phyloP scores from a whole-genome alignment of 92 coral and sea anemone species.

The Umimayanthus kanabou region DNA sequence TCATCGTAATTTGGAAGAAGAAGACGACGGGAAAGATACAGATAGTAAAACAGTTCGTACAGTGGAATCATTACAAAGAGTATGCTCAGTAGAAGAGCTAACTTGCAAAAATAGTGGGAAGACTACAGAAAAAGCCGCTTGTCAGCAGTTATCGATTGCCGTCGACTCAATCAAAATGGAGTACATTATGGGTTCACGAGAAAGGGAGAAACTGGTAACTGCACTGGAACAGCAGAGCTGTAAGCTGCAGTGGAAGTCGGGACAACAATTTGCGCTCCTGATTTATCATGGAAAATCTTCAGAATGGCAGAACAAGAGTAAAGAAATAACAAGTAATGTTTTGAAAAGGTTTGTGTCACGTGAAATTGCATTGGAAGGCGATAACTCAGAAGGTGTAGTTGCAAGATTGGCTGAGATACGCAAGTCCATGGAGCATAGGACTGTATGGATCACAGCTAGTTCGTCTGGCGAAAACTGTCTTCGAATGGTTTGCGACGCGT shows the following conservation, averaged over 20 bases:
- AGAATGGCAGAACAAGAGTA: conserved; percentile 48
- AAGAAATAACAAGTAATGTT: conserved; percentile 33
- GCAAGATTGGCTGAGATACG: conserved; percentile 48
- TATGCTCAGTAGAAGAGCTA: not conserved
- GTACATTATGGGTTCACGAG: conserved; percentile 42
- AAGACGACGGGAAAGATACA: conserved; percentile 6
- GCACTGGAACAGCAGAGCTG: conserved; percentile 42
- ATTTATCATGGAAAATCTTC: conserved; percentile 40
- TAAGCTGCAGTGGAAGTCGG: conserved; percentile 48
- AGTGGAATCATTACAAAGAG: not conserved
- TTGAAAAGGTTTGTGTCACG: conserved; percentile 19
- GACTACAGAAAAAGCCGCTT: conserved; percentile 18
- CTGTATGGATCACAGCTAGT: not conserved
- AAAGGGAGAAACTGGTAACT: conserved; percentile 38
- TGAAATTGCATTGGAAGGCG: conserved; percentile 47
- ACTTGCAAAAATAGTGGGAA: not conserved
- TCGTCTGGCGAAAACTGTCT: conserved; percentile 11
- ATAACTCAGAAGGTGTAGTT: conserved; percentile 56
- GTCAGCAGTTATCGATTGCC: conserved; percentile 50
- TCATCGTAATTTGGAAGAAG: conserved; percentile 51
- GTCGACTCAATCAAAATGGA: conserved; percentile 78
- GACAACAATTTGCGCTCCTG: conserved; percentile 39
- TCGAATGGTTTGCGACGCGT: conserved; percentile 50
- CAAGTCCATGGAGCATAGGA: conserved; percentile 6
- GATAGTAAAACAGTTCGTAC: not conserved